Evolutionary conservation across 2,797 vertebrate species (phyloP).

Genomic region (Parauchenoglanis ngamensis): DNA sequence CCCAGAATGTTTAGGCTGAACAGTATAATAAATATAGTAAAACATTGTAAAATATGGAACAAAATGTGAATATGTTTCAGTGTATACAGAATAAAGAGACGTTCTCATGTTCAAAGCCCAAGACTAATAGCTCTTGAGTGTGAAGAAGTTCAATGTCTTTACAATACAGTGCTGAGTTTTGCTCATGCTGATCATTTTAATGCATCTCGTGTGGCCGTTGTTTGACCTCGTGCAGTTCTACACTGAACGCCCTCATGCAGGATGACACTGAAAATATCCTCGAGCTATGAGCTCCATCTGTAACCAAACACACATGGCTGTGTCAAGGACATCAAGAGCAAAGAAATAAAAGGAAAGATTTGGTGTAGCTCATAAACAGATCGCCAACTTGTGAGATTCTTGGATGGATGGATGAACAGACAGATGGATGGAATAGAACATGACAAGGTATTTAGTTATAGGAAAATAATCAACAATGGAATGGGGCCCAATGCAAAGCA

Average conservation of each 20-base stretch:
- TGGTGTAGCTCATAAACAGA: neutral
- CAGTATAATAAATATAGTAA: neutral
- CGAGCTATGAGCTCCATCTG: neutral
- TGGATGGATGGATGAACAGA: neutral
- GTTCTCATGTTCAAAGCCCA: neutral
- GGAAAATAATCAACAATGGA: neutral
- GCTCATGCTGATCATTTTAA: neutral
- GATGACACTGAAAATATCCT: conserved; percentile 29
- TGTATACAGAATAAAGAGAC: neutral
- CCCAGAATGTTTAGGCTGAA: neutral
- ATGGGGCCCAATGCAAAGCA: neutral
- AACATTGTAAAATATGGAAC: neutral
- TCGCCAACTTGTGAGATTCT: no score
- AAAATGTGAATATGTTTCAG: neutral
- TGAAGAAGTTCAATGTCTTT: neutral
- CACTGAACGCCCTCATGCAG: neutral
- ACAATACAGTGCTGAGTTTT: neutral
- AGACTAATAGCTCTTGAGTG: neutral
- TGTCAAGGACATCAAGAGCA: conserved; percentile 23
- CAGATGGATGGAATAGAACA: neutral
- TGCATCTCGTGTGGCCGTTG: neutral
- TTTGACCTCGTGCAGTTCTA: conserved; percentile 19
- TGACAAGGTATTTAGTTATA: neutral
- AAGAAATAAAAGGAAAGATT: neutral
- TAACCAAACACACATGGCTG: neutral